Conservation (phyloP, 2,113 vertebrate species). For the Sitta europaea region DNA sequence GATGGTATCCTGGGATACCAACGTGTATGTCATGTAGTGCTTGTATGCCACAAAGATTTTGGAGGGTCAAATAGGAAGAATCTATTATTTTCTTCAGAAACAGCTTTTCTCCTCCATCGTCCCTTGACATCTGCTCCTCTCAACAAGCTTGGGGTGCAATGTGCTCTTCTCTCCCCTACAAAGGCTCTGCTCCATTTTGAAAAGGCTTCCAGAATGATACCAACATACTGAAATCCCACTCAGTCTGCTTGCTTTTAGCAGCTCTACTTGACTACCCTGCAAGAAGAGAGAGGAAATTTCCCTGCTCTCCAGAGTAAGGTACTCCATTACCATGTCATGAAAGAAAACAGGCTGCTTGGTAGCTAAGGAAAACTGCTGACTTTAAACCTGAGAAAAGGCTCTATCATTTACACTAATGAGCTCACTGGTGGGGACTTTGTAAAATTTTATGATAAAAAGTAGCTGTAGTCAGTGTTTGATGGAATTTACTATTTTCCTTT, state of each 20-base stretch:
- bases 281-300: neutral
- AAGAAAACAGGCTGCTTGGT: constrained; percentile 3
- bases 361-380: constrained; percentile 48
- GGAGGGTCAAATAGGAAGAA: neutral
- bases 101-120: neutral
- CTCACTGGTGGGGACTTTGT: constrained; percentile 38
- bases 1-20: neutral
- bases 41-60: neutral
- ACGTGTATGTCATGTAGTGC: accelerated
- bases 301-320: neutral
- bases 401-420: constrained; percentile 59
- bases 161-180: neutral
- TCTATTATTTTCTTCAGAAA: neutral
- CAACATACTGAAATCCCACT: neutral
- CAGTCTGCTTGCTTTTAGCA: neutral
- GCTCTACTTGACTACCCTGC: neutral
- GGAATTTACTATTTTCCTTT: neutral
- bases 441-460: constrained; percentile 39
- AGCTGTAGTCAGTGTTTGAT: constrained; percentile 32
- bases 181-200: neutral
- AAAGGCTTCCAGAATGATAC: neutral
- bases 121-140: neutral
- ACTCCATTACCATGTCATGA: neutral
- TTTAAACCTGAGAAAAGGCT: constrained; percentile 24
- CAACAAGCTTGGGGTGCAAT: neutral